Evolutionary conservation across 2,888 invertebrate genomes (phyloP), one percentile per base, ranked within the genome.

Genomic region (Phyllotreta cruciferae): DNA sequence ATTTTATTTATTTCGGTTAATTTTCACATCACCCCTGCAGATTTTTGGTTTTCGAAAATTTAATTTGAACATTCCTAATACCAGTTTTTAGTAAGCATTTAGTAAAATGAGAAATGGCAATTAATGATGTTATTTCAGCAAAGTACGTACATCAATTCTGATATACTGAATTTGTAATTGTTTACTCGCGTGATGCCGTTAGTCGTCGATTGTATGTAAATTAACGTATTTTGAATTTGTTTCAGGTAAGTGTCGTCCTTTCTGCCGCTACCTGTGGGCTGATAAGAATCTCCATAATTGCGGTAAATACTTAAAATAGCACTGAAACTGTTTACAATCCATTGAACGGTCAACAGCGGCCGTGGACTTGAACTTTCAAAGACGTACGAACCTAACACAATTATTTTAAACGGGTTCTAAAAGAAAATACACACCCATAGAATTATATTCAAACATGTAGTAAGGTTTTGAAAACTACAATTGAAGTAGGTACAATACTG

Each of bases 231-330:
- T 57, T 57, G n/a, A 49, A 38, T 57, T 57, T 49, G 49, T 57
- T 57, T 14, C 57, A 57, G 57, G 57, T 57, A 57, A 57, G 34
- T 57, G 39, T 13, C 49, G 41, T 49, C 41, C 57, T 41, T 39
- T 54, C 24, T 39, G 42, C 10, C 52, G 41, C 41, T 24, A 42
- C 54, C 41, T 3, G 10, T 41, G 24, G 35, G 6, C 14, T 24
- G 54, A 54, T 41, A 54, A 34, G 41, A 41, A 54, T 54, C 54
- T 53, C 53, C 39, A 10, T 54, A 54, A 54, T 41, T 54, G 54
- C 34, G 54, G 54, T 54, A 54, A 54, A 54, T 54, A 54, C 54
- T 41, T 9, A 42, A 54, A 41, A 34, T 42, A 53, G 39, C 34
- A 54, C 10, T 54, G 11, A 54, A 54, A 11, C 24, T 54, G 42